Conservation (phyloP, 1,140 invertebrate species). For the Meloidogyne exigua region DNA sequence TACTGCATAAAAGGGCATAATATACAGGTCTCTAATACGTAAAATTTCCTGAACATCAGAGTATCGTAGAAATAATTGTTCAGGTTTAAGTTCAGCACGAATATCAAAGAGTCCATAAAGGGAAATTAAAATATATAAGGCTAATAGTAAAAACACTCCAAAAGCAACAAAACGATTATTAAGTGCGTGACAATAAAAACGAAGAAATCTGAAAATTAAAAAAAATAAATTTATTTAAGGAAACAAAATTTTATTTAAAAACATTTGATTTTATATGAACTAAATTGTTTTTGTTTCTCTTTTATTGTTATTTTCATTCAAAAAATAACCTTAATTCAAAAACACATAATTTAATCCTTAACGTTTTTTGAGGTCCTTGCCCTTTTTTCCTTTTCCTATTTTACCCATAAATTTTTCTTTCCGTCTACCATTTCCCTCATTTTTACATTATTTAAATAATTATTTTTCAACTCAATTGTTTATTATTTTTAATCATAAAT, state of each 20-base stretch:
- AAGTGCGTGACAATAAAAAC: slow-evolving; percentile 50
- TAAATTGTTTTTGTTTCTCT: too few species aligned
- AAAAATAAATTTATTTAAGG: not conserved
- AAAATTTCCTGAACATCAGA: slow-evolving; percentile 48
- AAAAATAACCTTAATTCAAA: too few species aligned
- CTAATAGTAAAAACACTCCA: slow-evolving; percentile 42
- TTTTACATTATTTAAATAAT: too few species aligned
- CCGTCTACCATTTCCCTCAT: too few species aligned
- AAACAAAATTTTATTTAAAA: not conserved
- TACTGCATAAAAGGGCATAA: slow-evolving; percentile 58
- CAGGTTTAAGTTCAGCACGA: slow-evolving; percentile 54
- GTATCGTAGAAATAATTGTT: slow-evolving; percentile 54
- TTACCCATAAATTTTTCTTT: too few species aligned
- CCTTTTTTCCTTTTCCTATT: too few species aligned
- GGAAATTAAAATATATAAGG: slow-evolving; percentile 53
- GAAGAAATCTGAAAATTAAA: slow-evolving; percentile 2
- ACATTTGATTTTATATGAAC: too few species aligned
- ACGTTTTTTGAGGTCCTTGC: too few species aligned
- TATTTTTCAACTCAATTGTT: too few species aligned
- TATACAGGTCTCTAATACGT: slow-evolving; percentile 35
- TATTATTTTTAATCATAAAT: too few species aligned
- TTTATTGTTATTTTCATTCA: too few species aligned
- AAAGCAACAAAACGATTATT: slow-evolving; percentile 49
- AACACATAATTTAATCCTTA: too few species aligned
- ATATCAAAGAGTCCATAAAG: slow-evolving; percentile 56